Evolutionary conservation across 1,140 invertebrate species (phyloP).

Genomic region (Latrodectus geometricus): DNA sequence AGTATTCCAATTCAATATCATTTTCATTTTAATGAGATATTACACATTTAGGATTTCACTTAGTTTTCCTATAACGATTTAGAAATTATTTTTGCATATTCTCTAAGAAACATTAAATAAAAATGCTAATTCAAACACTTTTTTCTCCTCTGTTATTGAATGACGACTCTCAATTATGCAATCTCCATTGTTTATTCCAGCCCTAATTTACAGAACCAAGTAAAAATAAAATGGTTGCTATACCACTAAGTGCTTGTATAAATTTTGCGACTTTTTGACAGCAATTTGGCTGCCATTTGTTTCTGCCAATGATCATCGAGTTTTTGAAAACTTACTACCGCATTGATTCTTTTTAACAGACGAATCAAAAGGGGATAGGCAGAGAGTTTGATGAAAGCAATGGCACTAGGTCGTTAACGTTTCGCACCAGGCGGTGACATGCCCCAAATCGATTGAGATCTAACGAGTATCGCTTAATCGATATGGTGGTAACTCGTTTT

Average conservation of each 20-base stretch:
- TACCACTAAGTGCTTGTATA: constrained; percentile 29
- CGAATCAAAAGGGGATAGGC: background rate
- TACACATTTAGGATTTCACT: background rate
- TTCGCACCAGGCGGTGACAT: constrained; percentile 51
- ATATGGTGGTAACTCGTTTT: constrained; percentile 39
- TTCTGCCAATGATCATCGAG: constrained; percentile 50
- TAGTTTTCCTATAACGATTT: constrained; percentile 13
- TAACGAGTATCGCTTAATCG: constrained; percentile 59
- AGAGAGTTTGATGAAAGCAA: background rate
- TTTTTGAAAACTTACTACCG: constrained; percentile 55
- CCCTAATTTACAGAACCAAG: constrained; percentile 4
- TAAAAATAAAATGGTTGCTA: constrained; percentile 28
- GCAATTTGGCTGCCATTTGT: constrained; percentile 54
- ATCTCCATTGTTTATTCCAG: constrained; percentile 34
- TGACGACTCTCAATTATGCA: constrained; percentile 23
- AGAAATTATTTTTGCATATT: background rate
- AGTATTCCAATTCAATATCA: background rate
- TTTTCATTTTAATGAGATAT: background rate
- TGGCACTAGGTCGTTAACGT: constrained; percentile 39
- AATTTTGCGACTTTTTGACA: constrained; percentile 52
- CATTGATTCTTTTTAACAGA: constrained; percentile 55
- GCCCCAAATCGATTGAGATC: constrained; percentile 50
- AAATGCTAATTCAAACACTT: background rate
- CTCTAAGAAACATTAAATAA: background rate
- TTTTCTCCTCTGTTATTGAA: background rate